Base-by-base conservation (phyloP, 2,113 vertebrate species). In the Setophaga petechia region DNA sequence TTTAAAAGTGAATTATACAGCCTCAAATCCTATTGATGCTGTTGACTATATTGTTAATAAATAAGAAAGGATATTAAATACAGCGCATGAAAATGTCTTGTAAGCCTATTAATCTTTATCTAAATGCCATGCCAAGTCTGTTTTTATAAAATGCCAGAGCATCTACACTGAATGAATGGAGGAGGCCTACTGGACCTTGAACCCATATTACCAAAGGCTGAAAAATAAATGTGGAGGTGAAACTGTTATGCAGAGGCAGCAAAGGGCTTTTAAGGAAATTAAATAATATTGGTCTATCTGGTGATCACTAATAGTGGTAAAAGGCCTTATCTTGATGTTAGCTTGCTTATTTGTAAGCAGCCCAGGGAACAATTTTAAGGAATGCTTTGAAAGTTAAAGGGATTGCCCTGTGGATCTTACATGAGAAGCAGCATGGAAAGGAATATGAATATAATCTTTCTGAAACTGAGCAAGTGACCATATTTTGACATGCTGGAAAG, bases 401-500 rank as follows among this genome's bases (percentile, higher is more conserved):
- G 13, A 33, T 62, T 39, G 1, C 15, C 20, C 58, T 89, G 68
- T 63, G 37, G 12, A 52, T 89, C 80, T 71, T 27, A 46, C 39
- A 75, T 31, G 47, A 92, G 24, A 73, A 37, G 19, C 52, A 93
- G 17, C 57, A 49, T 16, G 13, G 37, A 77, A 75, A 81, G 28
- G 44, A 89, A 75, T 68, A 75, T 49, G 35, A 65, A 52, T 54
- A 25, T 21, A 5, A 12, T 68, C 41, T 76, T 91, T 92, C 73
- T 94, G 49, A 72, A 68, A 37, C 33, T 79, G 43, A 87, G 83
- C 20, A 75, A 96, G 65, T 49, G 33, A 65, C 74, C 49, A 21
- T 89, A 75, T 89, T 88, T 94, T 93, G 83, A 75, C 82, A 92
- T 31, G 25, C 58, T 89, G 44, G 52, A 49, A 83, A 79, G 46